Conservation (phyloP, 2,113 vertebrate species). For the Heterotis niloticus region DNA sequence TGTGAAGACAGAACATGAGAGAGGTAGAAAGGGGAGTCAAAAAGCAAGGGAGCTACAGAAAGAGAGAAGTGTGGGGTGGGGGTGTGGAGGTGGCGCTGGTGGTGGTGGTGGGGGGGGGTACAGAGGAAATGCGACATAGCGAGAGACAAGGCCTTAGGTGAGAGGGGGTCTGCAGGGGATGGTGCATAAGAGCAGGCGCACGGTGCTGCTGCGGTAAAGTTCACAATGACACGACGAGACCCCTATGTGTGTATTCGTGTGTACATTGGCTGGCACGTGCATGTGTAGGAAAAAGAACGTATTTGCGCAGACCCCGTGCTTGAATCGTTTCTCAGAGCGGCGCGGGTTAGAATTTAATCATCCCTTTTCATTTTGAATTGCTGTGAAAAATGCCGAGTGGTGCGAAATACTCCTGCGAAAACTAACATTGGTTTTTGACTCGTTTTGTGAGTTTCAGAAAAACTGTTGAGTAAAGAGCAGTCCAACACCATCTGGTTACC, state of each 20-base stretch:
- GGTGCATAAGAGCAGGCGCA: no score
- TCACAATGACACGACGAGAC: background rate
- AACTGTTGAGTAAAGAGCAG: slow-evolving; percentile 52
- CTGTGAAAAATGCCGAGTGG: background rate
- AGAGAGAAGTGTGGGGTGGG: background rate
- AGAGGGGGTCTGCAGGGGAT: no score
- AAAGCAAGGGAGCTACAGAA: slow-evolving; percentile 22
- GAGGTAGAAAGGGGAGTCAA: slow-evolving; percentile 31
- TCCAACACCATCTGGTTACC: slow-evolving; percentile 65
- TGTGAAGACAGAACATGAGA: slow-evolving; percentile 45
- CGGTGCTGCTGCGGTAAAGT: no score
- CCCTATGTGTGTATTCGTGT: background rate
- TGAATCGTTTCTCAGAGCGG: background rate
- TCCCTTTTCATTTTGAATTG: background rate
- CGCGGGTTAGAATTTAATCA: background rate
- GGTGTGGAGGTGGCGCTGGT: no score
- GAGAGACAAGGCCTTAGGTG: background rate
- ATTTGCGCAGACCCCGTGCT: background rate
- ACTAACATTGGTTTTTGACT: background rate
- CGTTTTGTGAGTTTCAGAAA: background rate
- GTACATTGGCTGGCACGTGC: background rate
- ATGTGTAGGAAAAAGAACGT: background rate
- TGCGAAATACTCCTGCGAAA: background rate
- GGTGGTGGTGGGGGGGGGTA: slow-evolving; percentile 1
- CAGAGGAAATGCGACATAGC: background rate